Conservation (phyloP, 2,113 vertebrate genomes). For the Psilopsiagon aurifrons region DNA sequence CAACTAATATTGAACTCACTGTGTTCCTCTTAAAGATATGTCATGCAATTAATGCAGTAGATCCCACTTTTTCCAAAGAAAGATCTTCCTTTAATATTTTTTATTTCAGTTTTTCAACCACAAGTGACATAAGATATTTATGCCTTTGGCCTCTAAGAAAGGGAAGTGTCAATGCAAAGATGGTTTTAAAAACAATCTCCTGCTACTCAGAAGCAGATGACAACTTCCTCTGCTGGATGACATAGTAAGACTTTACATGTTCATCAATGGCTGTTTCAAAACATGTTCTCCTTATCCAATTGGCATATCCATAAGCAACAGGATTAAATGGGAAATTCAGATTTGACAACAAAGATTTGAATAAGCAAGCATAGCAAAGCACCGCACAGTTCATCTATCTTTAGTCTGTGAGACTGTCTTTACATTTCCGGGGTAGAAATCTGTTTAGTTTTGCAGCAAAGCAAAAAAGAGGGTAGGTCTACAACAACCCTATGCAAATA, state of each 20-base stretch:
- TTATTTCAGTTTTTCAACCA: background rate
- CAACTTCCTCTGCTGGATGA: background rate
- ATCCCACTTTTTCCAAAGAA: background rate
- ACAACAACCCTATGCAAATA: background rate
- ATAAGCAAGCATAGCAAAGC: background rate
- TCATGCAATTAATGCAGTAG: background rate
- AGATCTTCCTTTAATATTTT: background rate
- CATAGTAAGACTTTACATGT: background rate
- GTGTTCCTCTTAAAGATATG: background rate
- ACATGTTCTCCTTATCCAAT: rapidly evolving
- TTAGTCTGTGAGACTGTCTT: background rate
- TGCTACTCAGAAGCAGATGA: background rate
- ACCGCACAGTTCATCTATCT: background rate
- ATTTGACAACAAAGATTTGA: background rate
- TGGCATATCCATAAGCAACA: background rate
- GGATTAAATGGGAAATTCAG: background rate
- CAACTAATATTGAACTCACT: background rate
- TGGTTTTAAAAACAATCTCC: background rate
- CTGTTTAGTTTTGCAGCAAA: rapidly evolving
- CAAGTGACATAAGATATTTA: background rate
- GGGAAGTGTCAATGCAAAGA: background rate
- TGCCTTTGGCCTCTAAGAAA: background rate
- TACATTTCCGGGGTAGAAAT: background rate
- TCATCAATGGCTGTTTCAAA: background rate
- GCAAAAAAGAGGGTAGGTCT: background rate